These are phyloP conservation scores for Momotus momota DNA, from an alignment of 2,797 vertebrate species.

Conservation along the genomic window DNA sequence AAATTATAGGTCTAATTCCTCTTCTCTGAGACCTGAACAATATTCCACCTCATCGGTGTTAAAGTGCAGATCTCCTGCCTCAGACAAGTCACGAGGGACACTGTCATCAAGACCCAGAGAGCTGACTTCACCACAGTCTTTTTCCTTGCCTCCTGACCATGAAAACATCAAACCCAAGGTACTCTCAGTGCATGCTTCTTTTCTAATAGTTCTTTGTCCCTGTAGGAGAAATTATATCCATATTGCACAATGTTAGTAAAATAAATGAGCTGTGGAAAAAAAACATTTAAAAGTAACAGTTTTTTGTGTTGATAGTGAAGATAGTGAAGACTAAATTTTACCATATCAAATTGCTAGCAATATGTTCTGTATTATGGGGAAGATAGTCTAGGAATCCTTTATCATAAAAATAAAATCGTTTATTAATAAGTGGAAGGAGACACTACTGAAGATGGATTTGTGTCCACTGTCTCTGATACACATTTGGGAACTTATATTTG, in stretches of 20 bases:
- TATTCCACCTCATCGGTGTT: constrained; percentile 6
- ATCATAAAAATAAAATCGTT: not conserved
- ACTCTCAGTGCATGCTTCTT: constrained; percentile 75
- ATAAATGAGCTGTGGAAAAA: not conserved
- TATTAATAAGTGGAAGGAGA: not conserved
- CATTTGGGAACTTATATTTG: not conserved
- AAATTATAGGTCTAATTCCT: constrained; percentile 28
- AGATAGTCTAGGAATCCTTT: not conserved
- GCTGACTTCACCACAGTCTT: constrained; percentile 79
- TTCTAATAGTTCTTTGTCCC: constrained; percentile 25
- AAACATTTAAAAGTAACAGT: not conserved
- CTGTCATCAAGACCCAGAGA: constrained; percentile 84
- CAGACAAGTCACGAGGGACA: constrained; percentile 80
- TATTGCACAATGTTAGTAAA: not conserved
- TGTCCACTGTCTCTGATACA: not conserved
- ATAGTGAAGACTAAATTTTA: not conserved
- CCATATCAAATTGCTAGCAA: not conserved
- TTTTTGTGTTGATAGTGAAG: not conserved
- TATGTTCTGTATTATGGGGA: not conserved
- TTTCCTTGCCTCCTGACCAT: constrained; percentile 75
- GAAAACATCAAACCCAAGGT: constrained; percentile 91
- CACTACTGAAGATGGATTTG: not conserved
- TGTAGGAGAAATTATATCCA: not conserved
- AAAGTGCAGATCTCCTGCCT: constrained; percentile 77
- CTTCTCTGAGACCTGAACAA: constrained; percentile 49